Percentiles rank a stretch among this genome's conserved stretches.
Evolutionary conservation across 2,113 vertebrate species (phyloP).

Genomic region (Fukomys damarensis): DNA sequence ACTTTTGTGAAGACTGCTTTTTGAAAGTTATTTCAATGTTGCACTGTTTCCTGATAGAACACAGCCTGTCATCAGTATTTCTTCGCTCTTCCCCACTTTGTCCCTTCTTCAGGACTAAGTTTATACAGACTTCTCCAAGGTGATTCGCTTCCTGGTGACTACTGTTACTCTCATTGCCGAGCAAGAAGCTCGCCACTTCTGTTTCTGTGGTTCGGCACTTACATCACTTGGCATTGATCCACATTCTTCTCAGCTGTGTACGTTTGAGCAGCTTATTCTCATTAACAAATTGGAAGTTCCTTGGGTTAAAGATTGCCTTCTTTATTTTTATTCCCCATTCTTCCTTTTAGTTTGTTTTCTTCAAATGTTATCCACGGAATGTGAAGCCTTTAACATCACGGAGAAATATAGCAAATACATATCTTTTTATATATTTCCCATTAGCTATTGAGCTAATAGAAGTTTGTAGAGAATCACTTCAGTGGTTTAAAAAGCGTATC

Average conservation of each 20-base stretch:
- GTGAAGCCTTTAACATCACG: not conserved
- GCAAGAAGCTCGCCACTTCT: not conserved
- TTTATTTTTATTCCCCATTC: not conserved
- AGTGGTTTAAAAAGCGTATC: not conserved
- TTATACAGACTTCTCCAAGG: not conserved
- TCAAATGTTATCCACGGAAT: not conserved
- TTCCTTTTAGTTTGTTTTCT: not conserved
- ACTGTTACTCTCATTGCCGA: not conserved
- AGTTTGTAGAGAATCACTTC: not conserved
- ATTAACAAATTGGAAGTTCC: not conserved
- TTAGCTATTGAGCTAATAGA: not conserved
- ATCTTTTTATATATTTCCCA: not conserved
- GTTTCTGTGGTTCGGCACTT: not conserved
- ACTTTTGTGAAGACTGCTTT: not conserved
- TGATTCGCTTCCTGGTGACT: not conserved
- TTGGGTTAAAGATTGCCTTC: not conserved
- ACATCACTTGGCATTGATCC: not conserved
- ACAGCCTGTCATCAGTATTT: not conserved
- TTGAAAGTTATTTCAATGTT: not conserved
- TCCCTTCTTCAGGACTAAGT: not conserved
- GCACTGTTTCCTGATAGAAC: not conserved
- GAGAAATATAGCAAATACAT: not conserved
- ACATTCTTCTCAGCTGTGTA: not conserved
- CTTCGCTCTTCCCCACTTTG: accelerated
- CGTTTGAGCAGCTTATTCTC: not conserved